Evolutionary conservation across 2,113 vertebrate species (phyloP), one percentile per base, ranked within the genome.

Genomic region (Nesogale talazaci): DNA sequence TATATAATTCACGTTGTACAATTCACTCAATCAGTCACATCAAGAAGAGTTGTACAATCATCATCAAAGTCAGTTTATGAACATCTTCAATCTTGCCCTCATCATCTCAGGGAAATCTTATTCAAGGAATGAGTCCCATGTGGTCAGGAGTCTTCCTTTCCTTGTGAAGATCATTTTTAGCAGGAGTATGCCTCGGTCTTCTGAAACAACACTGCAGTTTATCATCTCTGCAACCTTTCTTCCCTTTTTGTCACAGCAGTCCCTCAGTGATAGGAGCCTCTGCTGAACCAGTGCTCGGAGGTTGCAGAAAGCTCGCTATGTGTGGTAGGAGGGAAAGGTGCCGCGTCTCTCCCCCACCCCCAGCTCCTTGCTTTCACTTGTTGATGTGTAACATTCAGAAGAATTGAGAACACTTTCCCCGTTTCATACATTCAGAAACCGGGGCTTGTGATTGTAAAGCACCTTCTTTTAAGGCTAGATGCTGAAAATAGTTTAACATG

Each of bases 191-290:
- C 27, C 40, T 89, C 93, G 36, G 70, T 12, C 40, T n/a, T 52
- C 46, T 52, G 46, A 52, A 52, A 52, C 46, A 52, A 12, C 14
- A 52, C 14, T 86, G 23, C 57, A 34, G 0, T 74, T 31, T 89
- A 8, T 86, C 57, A n/a, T 78, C 29, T 86, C 87, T 38, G 63
- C 74, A 94, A 82, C 67, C 76, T 5, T 63, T 34, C 15, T 82
- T 83, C 57, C 11, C 29, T n/a, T 83, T 87, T 93, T 83, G 38
- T 89, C 36, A 67, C 57, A 76, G 76, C 77, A 65, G 59, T 36
- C 65, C 83, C 83, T 89, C 61, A 65, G 5, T 31, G 19, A 61
- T 5, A 69, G 81, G 12, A 36, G 38, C 8, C 0, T n/a, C n/a
- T 70, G 0, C 57, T 15, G 74, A 59, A 6, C 17, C 83, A 6